Evolutionary conservation across 2,113 vertebrate species (phyloP).

Genomic region (Symphodus melops): DNA sequence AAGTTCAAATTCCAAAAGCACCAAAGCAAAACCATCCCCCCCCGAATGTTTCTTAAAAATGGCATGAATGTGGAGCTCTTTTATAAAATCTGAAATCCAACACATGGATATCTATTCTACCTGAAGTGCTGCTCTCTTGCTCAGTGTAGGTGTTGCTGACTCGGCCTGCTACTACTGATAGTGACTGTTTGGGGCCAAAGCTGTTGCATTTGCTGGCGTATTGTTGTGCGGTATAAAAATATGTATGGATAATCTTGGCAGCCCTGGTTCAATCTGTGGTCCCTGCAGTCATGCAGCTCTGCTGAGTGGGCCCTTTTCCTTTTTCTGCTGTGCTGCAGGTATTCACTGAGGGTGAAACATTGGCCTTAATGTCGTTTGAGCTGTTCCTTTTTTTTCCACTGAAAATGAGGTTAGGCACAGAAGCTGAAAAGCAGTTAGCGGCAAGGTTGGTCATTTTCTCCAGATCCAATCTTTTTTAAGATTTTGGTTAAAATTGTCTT

Average conservation of each 20-base stretch:
- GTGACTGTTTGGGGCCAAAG: conserved; percentile 57
- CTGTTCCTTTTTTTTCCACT: conserved; percentile 18
- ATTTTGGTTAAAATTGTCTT: no score
- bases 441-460: no score
- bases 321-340: conserved; percentile 67
- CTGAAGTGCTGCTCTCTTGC: conserved; percentile 31
- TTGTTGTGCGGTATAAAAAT: conserved; percentile 67
- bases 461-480: no score
- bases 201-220: conserved; percentile 35
- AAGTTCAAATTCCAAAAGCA: neutral
- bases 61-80: neutral
- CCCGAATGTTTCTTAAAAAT: neutral
- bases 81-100: neutral
- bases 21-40: no score
- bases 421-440: conserved; percentile 28
- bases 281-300: conserved; percentile 57
- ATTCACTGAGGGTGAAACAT: conserved; percentile 62
- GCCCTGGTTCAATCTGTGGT: conserved; percentile 48
- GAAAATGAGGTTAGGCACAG: conserved; percentile 46
- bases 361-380: conserved; percentile 59
- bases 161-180: conserved; percentile 41
- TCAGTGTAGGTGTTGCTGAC: conserved; percentile 53
- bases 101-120: neutral
- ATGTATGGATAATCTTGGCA: conserved; percentile 64
- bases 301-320: conserved; percentile 67